Evolutionary conservation across 2,113 vertebrate genomes (phyloP), one percentile per base, ranked within the genome.

Genomic region (Petaurus breviceps): DNA sequence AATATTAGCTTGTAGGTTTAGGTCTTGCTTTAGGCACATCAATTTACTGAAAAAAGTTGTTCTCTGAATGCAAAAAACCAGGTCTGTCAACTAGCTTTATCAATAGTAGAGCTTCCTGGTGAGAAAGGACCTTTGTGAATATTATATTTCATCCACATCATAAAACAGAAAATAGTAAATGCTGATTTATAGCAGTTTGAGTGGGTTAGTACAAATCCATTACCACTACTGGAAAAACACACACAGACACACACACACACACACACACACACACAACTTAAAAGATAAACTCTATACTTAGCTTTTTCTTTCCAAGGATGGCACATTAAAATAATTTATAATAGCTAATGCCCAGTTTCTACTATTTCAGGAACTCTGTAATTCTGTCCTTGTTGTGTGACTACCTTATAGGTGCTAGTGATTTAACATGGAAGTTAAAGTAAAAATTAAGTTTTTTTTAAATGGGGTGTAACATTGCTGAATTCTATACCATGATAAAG

Each of bases 81-180:
- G 5, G 3, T 68, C 37, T 77, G 4, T 77, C 37, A n/a, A 77
- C 31, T 77, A 77, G 14, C 5, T 77, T 77, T 77, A n/a, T 14
- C 37, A n/a, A n/a, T 43, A n/a, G 37, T 77, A 3, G 14, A 77
- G 5, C 37, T 77, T 5, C 84, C 95, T 95, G 31, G 52, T 91
- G 92, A 96, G 51, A 77, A 14, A 43, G 93, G 23, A 91, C 22
- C 53, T 97, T 0, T n/a, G 8, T 46, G 55, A 91, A 93, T 49
- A 68, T 94, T 43, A 31, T 93, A 10, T 12, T 47, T 49, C 25
- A 31, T 52, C 92, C 12, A 50, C 14, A 77, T n/a, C 37, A 77
- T 77, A 77, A 77, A 77, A 43, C 16, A 77, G 37, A n/a, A 77
- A 77, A 77, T 77, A n/a, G 68, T n/a, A 77, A 77, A 77, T 77